A percentile compares a stretch with the other conserved stretches of the same genome.
Conservation (phyloP, 2,888 invertebrate genomes). For the Ptilodon capucinus region DNA sequence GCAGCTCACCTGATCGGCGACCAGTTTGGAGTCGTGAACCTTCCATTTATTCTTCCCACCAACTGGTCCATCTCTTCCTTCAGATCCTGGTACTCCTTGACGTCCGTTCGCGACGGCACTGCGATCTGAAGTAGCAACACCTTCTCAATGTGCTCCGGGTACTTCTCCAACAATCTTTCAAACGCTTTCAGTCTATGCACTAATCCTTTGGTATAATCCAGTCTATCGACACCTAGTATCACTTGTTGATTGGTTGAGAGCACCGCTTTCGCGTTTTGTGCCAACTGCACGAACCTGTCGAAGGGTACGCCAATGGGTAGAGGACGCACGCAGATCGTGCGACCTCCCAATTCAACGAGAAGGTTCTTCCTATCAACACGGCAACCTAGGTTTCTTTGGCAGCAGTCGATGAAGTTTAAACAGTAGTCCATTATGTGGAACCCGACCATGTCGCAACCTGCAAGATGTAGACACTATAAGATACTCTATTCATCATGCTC, state of each 20-base stretch:
- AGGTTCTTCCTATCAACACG: slow-evolving; percentile 94
- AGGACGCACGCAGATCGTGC: slow-evolving; percentile 91
- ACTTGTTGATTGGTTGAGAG: slow-evolving; percentile 90
- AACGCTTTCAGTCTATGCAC: slow-evolving; percentile 92
- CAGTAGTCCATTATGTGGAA: slow-evolving; percentile 96
- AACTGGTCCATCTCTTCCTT: slow-evolving; percentile 96
- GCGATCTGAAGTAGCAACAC: slow-evolving; percentile 92
- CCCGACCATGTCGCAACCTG: slow-evolving; percentile 95
- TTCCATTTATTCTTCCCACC: slow-evolving; percentile 93
- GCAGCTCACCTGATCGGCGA: slow-evolving; percentile 87
- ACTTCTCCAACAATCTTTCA: slow-evolving; percentile 89
- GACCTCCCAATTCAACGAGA: slow-evolving; percentile 93
- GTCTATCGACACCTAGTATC: slow-evolving; percentile 92
- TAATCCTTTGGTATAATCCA: slow-evolving; percentile 95
- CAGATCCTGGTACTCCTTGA: slow-evolving; percentile 93
- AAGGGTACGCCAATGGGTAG: slow-evolving; percentile 95
- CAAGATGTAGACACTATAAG: slow-evolving; percentile 9
- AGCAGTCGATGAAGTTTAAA: slow-evolving; percentile 95
- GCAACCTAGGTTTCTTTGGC: slow-evolving; percentile 92
- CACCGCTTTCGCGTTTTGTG: slow-evolving; percentile 86
- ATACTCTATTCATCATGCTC: neutral
- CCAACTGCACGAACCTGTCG: slow-evolving; percentile 91
- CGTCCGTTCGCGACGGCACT: slow-evolving; percentile 94
- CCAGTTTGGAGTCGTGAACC: slow-evolving; percentile 95
- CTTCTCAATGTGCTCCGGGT: slow-evolving; percentile 93